Evolutionary conservation across 92 coral and sea anemone genomes (phyloP).

Genomic region (Plumapathes pennacea): DNA sequence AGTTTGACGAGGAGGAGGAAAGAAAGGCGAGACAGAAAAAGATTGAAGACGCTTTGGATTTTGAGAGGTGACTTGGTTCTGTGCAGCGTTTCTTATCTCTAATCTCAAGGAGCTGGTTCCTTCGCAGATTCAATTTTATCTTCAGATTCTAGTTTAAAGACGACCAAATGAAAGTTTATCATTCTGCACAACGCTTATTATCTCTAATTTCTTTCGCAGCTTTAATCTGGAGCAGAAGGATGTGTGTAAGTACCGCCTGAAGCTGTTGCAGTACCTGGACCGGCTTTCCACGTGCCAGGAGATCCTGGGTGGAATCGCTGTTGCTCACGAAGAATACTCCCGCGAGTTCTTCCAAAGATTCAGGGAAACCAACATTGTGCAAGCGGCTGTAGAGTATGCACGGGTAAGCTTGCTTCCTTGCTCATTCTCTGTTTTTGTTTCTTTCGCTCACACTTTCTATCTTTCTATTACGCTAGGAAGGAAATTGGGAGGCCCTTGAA

Average conservation of each 20-base stretch:
- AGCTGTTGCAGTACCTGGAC: slow-evolving; percentile 85
- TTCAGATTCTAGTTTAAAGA: too few species aligned
- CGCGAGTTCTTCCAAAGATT: slow-evolving; percentile 80
- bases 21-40: slow-evolving; percentile 37
- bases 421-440: background rate
- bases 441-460: background rate
- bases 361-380: slow-evolving; percentile 85
- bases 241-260: slow-evolving; percentile 92
- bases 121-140: too few species aligned
- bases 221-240: slow-evolving; percentile 93
- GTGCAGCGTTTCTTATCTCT: too few species aligned
- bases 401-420: slow-evolving; percentile 80
- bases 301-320: slow-evolving; percentile 80
- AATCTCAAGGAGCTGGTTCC: too few species aligned
- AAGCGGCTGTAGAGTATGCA: slow-evolving; percentile 91
- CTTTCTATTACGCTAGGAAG: slow-evolving; percentile 55
- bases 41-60: slow-evolving; percentile 68
- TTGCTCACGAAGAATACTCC: slow-evolving; percentile 89
- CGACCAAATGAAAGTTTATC: too few species aligned
- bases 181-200: too few species aligned
- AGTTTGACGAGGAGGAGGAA: slow-evolving; percentile 48
- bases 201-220: slow-evolving; percentile 46
- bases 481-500: slow-evolving; percentile 87
- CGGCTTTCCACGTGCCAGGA: slow-evolving; percentile 87
- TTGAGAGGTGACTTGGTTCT: slow-evolving; percentile 47